Base-by-base conservation (phyloP, 2,113 vertebrate genomes). In the Turnix velox region DNA sequence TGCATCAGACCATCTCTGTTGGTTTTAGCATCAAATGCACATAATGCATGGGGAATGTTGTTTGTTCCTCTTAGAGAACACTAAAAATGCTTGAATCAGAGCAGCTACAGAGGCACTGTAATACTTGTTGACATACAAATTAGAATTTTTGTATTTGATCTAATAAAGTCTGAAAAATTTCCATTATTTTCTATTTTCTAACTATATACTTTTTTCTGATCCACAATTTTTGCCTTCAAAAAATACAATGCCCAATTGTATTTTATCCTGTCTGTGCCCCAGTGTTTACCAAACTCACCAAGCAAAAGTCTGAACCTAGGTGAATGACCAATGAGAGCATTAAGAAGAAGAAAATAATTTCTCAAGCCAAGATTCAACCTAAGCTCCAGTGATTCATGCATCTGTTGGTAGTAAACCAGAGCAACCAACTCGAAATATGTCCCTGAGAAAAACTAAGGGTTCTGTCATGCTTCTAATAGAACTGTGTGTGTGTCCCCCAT, bases 401-500 rank as follows among this genome's bases (percentile, higher is more conserved):
- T 9, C 12, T 8, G 4, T 24, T 87, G 8, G 35, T 55, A 42
- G 16, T 5, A 2, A 39, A 57, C 40, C 31, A 35, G 20, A 71
- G 19, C 14, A 59, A 61, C 9, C 37, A 35, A 19, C 8, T 79
- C n/a, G 48, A 48, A 68, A 40, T 25, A 12, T 0, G 0, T 33
- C 24, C 48, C 18, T 13, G 6, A 67, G 49, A 63, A 75, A 69
- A 84, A 19, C 7, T 10, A 65, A 59, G 61, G 30, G 7, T 65
- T 4, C n/a, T 74, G 6, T 46, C 16, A 4, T 7, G 5, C 7
- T 62, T 55, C 25, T 27, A 23, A 51, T 0, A 1, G n/a, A n/a
- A n/a, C n/a, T n/a, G n/a, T 0, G 2, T 33, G n/a, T 48, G 31
- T 12, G 4, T 18, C 10, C 7, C 8, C 12, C 3, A 10, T 25